Conservation (phyloP, 2,797 vertebrate genomes). For the Salmo trutta region DNA sequence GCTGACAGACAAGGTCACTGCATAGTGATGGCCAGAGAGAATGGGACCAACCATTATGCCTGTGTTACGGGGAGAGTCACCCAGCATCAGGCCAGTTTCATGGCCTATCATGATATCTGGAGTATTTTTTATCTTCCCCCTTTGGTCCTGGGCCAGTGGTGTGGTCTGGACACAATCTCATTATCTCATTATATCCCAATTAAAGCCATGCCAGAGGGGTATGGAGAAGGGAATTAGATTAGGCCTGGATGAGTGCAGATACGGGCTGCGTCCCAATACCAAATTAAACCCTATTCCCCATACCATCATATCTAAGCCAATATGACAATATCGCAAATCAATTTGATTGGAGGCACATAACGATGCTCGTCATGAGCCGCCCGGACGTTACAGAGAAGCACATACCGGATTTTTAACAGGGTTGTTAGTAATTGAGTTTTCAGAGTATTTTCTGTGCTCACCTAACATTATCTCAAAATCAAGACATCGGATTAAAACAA, state of each 20-base stretch:
- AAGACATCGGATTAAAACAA: no score
- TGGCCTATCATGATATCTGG: not conserved
- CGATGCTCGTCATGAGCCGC: no score
- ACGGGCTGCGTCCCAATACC: not conserved
- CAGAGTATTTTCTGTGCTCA: no score
- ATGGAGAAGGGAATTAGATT: slow-evolving; percentile 7
- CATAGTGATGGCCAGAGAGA: slow-evolving; percentile 32
- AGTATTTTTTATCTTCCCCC: not conserved
- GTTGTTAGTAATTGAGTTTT: no score
- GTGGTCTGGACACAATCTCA: slow-evolving; percentile 24
- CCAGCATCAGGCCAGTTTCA: not conserved
- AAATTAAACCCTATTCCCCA: not conserved
- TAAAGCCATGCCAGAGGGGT: slow-evolving; percentile 15
- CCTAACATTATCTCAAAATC: no score
- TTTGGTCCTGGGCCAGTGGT: slow-evolving; percentile 7
- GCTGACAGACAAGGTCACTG: slow-evolving; percentile 40
- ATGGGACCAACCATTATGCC: slow-evolving; percentile 43
- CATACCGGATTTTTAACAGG: no score
- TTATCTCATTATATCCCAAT: slow-evolving; percentile 23
- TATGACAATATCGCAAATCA: no score
- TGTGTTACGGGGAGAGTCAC: not conserved
- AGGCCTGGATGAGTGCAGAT: not conserved
- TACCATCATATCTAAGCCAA: not conserved
- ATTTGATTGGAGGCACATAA: no score
- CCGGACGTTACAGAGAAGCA: no score